These are phyloP conservation scores for Hirtodrosophila duncani DNA, from an alignment of 2,888 invertebrate species.

Conservation along the genomic window DNA sequence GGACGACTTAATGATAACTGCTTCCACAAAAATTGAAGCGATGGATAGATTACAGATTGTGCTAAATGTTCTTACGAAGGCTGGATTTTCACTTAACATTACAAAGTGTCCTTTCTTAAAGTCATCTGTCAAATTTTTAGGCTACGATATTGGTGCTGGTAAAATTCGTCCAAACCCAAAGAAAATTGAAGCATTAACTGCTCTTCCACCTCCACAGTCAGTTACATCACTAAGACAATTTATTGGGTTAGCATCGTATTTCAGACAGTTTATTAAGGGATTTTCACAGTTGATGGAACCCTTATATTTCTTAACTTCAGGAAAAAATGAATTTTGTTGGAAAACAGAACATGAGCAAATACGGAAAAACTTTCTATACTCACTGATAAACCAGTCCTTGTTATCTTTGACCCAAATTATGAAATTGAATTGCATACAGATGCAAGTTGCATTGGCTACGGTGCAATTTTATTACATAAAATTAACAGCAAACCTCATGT, in stretches of 20 bases:
- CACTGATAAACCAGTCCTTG: conserved; percentile 6
- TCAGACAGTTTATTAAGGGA: conserved; percentile 14
- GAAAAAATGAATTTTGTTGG: conserved; percentile 16
- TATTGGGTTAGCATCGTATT: conserved; percentile 4
- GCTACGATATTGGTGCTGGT: conserved; percentile 6
- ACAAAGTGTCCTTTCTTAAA: conserved; percentile 3
- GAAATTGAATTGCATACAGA: conserved; percentile 15
- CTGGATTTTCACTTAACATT: conserved; percentile 6
- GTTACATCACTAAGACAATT: conserved; percentile 9
- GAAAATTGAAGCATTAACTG: conserved; percentile 18
- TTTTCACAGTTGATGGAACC: conserved; percentile 21
- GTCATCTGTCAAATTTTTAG: conserved; percentile 16
- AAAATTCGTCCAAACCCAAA: conserved; percentile 14
- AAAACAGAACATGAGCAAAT: conserved; percentile 8
- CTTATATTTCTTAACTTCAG: conserved; percentile 11
- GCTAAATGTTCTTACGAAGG: not conserved
- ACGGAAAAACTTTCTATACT: conserved; percentile 1
- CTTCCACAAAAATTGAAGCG: not conserved
- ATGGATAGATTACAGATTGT: not conserved
- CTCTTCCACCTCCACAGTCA: conserved; percentile 15
- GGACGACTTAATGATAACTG: not conserved
- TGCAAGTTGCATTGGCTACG: conserved; percentile 9
- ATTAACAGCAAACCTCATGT: conserved; percentile 11
- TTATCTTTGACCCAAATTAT: conserved; percentile 8
- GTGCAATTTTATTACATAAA: conserved; percentile 16